Conservation (phyloP, 1,140 invertebrate species). For the Limonius californicus region DNA sequence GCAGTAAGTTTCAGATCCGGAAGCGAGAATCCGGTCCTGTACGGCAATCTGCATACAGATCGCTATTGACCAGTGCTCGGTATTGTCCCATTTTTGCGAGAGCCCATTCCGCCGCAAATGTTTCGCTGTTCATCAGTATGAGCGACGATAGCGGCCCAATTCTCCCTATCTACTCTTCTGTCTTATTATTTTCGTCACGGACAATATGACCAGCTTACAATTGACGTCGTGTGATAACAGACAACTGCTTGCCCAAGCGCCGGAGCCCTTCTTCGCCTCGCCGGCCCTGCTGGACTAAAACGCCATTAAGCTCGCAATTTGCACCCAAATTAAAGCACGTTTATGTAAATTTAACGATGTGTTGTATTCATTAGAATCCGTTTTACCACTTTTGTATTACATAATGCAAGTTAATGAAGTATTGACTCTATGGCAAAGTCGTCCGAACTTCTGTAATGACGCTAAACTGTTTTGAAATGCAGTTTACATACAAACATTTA, state of each 20-base stretch:
- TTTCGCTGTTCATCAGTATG: conserved; percentile 7
- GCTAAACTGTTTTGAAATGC: too few relatives aligned
- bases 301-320: conserved; percentile 28
- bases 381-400: conserved; percentile 12
- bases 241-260: conserved; percentile 15
- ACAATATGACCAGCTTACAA: conserved; percentile 33
- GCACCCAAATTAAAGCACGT: conserved; percentile 25
- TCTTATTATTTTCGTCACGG: conserved; percentile 33
- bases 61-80: not conserved
- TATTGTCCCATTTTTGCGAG: conserved; percentile 1
- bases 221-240: conserved; percentile 28
- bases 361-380: conserved; percentile 23
- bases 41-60: conserved; percentile 3
- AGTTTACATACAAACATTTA: too few relatives aligned
- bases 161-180: not conserved
- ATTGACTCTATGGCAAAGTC: too few relatives aligned
- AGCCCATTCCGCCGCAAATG: not conserved
- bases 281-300: conserved; percentile 25
- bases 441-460: too few relatives aligned
- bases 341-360: conserved; percentile 29
- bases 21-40: not conserved
- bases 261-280: not conserved
- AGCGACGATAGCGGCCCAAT: not conserved
- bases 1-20: not conserved
- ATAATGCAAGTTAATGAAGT: not conserved